Conservation (phyloP, 1,140 invertebrate genomes). For the Neomicropteryx cornuta region DNA sequence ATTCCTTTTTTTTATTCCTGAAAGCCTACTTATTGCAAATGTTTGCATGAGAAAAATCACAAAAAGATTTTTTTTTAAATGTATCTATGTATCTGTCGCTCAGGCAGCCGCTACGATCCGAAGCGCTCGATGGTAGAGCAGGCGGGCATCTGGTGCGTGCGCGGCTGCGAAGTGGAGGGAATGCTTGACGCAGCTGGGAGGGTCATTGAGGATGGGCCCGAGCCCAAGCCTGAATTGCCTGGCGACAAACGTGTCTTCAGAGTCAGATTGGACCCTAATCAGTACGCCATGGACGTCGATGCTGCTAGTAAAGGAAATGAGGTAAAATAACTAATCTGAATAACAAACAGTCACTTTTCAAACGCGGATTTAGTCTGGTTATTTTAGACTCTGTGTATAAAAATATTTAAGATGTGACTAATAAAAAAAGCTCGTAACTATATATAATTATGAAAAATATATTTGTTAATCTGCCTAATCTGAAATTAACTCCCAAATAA, state of each 20-base stretch:
- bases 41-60: too few species aligned
- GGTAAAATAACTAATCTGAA: too few species aligned
- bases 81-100: too few species aligned
- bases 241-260: slow-evolving; percentile 88
- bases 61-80: too few species aligned
- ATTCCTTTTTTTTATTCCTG: too few species aligned
- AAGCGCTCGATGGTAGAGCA: slow-evolving; percentile 78
- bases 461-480: too few species aligned
- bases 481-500: too few species aligned
- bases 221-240: slow-evolving; percentile 72
- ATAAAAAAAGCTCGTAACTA: slow-evolving; percentile 1
- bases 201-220: slow-evolving; percentile 94
- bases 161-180: slow-evolving; percentile 98
- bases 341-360: too few species aligned
- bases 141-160: slow-evolving; percentile 82
- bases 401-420: neutral
- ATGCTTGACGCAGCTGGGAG: slow-evolving; percentile 94
- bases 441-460: slow-evolving; percentile 3
- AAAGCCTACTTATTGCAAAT: too few species aligned
- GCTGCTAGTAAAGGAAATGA: slow-evolving; percentile 61
- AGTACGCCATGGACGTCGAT: slow-evolving; percentile 91
- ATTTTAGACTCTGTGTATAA: too few species aligned
- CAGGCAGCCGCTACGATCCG: slow-evolving; percentile 70
- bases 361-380: too few species aligned
- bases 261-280: slow-evolving; percentile 92